Evolutionary conservation across 1,140 invertebrate genomes (phyloP), one percentile per base, ranked within the genome.

Genomic region (Cotesia vestalis): DNA sequence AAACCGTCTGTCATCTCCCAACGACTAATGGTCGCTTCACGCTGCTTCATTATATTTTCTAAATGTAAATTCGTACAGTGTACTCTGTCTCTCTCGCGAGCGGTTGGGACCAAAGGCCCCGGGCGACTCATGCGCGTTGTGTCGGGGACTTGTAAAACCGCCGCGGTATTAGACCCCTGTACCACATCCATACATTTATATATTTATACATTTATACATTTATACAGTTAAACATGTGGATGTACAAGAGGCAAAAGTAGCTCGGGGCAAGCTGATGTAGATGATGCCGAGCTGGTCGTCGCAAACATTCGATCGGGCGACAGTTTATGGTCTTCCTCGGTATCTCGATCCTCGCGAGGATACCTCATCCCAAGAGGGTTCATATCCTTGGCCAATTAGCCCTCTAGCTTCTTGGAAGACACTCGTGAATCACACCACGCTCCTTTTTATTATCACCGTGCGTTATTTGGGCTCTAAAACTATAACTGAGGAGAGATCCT

Each of bases 31-130:
- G 85, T 85, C 80, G 83, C 79, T 83, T 86, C 84, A 82, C 83
- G 85, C 84, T 84, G 85, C 84, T 86, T 86, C 85, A 85, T 87
- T 87, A 87, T 86, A 86, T 85, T 87, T 86, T 87, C 81, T 86
- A 86, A 86, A 87, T 87, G 85, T 86, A 87, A 87, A 87, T 86
- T 86, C 80, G 83, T 86, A 84, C 80, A 85, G 84, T 79, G 80
- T 76, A 78, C 74, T 70, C 57, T 55, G 68, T 66, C 53, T 71
- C 59, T 76, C 76, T 74, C 60, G 46, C 20, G 64, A 71, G 66
- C 61, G 63, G 27, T 35, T 61, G 57, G 64, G 57, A 59, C 55
- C 14, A 72, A 72, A 67, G 55, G 71, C 64, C 71, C 71, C 57
- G 64, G 57, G 71, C 64, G 71, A 67, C 71, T 66, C 63, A 52